Evolutionary conservation across 2,888 invertebrate genomes (phyloP).

Genomic region (Rhagophthalmus giganteus): DNA sequence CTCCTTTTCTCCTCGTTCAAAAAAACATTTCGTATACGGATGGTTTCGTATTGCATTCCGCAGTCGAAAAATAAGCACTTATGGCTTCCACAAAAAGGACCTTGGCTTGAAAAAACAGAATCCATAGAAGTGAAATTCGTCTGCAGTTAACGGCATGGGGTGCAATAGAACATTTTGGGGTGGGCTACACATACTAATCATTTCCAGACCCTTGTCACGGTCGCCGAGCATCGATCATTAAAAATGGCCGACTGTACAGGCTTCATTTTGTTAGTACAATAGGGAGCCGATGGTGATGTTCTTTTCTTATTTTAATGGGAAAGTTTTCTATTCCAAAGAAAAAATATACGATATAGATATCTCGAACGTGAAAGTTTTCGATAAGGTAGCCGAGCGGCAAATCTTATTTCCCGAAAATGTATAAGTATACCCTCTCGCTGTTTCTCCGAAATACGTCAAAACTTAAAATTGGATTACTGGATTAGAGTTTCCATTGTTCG

Average conservation of each 20-base stretch:
- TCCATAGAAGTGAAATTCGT: constrained; percentile 36
- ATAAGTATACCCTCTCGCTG: constrained; percentile 10
- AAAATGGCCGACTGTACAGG: constrained; percentile 41
- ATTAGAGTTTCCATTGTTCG: constrained; percentile 35
- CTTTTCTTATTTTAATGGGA: constrained; percentile 21
- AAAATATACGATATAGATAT: no score
- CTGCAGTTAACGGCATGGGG: constrained; percentile 31
- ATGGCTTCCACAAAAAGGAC: constrained; percentile 20
- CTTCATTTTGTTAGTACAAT: constrained; percentile 32
- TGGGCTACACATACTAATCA: constrained; percentile 47
- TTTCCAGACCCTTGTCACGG: constrained; percentile 49
- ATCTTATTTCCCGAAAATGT: constrained; percentile 13
- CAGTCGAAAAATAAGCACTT: constrained; percentile 37
- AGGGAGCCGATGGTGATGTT: constrained; percentile 26
- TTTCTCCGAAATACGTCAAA: constrained; percentile 26
- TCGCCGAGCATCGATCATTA: constrained; percentile 48
- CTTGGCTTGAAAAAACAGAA: constrained; percentile 30
- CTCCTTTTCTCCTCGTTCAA: constrained; percentile 18
- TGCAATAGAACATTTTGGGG: constrained; percentile 35
- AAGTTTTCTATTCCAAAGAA: no score
- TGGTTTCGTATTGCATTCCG: constrained; percentile 36
- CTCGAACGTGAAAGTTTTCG: no score
- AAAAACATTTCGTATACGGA: constrained; percentile 28
- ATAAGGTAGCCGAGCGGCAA: constrained; percentile 8
- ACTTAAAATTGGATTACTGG: constrained; percentile 39